Percentiles rank a stretch among this genome's conserved stretches.
Conservation (phyloP, 2,113 vertebrate species). For the Panthera uncia region DNA sequence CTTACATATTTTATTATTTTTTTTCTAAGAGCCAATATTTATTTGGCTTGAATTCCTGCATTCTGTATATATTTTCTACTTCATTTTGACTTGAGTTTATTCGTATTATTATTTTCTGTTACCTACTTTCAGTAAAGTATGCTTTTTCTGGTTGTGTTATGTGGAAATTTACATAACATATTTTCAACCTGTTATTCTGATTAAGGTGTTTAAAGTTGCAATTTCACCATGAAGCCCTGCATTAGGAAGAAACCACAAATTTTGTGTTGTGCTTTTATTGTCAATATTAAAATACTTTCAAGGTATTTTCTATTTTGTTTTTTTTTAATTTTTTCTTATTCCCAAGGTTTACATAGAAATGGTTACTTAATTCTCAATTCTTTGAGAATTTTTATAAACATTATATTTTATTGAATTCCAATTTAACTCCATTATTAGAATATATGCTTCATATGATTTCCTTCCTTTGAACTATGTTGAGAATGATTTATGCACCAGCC, state of each 20-base stretch:
- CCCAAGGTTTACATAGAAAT: not conserved
- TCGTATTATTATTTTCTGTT: not conserved
- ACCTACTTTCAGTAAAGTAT: not conserved
- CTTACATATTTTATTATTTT: no score
- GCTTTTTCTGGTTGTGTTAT: not conserved
- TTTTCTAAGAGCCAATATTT: no score
- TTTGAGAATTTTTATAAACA: no score
- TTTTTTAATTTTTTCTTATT: not conserved
- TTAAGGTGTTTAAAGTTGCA: not conserved
- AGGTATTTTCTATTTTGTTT: not conserved
- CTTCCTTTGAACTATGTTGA: no score
- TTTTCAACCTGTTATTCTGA: not conserved
- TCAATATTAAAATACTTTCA: not conserved
- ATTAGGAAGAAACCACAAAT: not conserved
- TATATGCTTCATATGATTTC: no score
- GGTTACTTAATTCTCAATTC: not conserved
- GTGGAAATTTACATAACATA: not conserved
- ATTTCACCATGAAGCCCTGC: not conserved
- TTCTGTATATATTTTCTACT: not conserved
- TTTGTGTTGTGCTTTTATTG: not conserved
- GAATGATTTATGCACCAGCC: no score
- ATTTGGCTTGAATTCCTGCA: not conserved
- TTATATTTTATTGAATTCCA: no score
- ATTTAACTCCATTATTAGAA: no score
- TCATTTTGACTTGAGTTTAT: not conserved